Evolutionary conservation across 92 coral and sea anemone species (phyloP).

Genomic region (Umimayanthus kanabou): DNA sequence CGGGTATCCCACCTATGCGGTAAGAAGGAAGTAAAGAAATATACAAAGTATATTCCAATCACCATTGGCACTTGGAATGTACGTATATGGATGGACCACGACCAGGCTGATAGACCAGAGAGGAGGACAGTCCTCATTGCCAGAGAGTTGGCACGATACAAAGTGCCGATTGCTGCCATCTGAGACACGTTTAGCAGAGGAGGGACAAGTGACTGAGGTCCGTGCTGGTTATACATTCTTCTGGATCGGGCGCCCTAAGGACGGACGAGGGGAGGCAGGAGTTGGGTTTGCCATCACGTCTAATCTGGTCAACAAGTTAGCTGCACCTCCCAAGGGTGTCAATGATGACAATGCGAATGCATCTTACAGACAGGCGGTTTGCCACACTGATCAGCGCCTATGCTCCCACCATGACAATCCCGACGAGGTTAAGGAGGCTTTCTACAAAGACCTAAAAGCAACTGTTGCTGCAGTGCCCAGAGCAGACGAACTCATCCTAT

Average conservation of each 20-base stretch:
- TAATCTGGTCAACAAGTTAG: slow-evolving; percentile 13
- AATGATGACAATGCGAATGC: slow-evolving; percentile 31
- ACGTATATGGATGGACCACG: slow-evolving; percentile 43
- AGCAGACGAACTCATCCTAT: slow-evolving; percentile 1
- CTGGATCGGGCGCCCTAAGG: slow-evolving; percentile 47
- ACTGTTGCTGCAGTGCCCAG: not conserved
- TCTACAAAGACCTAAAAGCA: no score
- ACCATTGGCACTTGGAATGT: slow-evolving; percentile 48
- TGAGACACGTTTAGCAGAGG: slow-evolving; percentile 54
- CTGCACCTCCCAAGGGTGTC: slow-evolving; percentile 16
- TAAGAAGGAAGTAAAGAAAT: slow-evolving; percentile 22
- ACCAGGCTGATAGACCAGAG: slow-evolving; percentile 46
- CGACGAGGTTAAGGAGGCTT: no score
- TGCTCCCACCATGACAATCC: no score
- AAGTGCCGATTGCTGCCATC: slow-evolving; percentile 51
- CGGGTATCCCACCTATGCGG: slow-evolving; percentile 46
- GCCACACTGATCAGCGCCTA: not conserved
- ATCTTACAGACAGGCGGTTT: not conserved
- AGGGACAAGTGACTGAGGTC: slow-evolving; percentile 48
- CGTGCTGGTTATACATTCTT: slow-evolving; percentile 52
- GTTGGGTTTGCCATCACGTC: slow-evolving; percentile 57
- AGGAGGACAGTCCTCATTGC: slow-evolving; percentile 53
- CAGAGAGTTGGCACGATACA: slow-evolving; percentile 47
- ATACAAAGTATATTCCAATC: slow-evolving; percentile 17
- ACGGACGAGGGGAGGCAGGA: slow-evolving; percentile 49